Percentiles rank a stretch among this genome's conserved stretches.
These are phyloP conservation scores for Ornithorhynchus anatinus DNA, from an alignment of 2,113 vertebrate genomes.

Conservation along the genomic window DNA sequence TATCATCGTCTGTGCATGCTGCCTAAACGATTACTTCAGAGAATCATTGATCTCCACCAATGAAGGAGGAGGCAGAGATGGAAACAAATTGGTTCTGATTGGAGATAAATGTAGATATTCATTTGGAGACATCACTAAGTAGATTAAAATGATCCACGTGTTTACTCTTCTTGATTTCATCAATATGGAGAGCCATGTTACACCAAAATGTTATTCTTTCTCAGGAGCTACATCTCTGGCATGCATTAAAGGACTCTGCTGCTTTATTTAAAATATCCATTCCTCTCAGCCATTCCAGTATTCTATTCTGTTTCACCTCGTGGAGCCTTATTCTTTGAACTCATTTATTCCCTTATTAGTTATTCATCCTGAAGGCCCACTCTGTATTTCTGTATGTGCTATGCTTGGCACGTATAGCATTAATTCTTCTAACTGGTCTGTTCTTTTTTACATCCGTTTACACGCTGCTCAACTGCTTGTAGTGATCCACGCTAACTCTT, in stretches of 20 bases:
- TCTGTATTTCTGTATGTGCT: neutral
- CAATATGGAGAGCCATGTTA: conserved; percentile 24
- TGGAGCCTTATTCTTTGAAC: neutral
- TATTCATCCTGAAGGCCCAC: conserved; percentile 24
- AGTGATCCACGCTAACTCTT: too few species aligned
- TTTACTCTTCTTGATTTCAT: conserved; percentile 42
- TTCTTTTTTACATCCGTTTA: neutral
- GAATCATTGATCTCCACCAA: conserved; percentile 58
- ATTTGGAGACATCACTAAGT: conserved; percentile 59
- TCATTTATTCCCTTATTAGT: neutral
- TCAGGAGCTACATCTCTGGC: neutral
- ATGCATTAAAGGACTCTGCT: conserved; percentile 2
- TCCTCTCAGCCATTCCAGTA: conserved; percentile 12
- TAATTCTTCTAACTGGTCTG: neutral
- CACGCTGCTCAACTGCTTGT: neutral
- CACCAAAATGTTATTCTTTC: conserved; percentile 39
- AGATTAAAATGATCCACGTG: conserved; percentile 10
- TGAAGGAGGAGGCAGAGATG: conserved; percentile 43
- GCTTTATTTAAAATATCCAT: conserved; percentile 20
- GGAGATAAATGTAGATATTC: conserved; percentile 59
- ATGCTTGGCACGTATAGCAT: neutral
- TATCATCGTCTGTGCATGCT: conserved; percentile 44
- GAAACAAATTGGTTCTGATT: conserved; percentile 55
- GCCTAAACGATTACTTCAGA: conserved; percentile 49
- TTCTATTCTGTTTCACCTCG: conserved; percentile 4